Percentiles rank a stretch among this genome's conserved stretches.
Conservation (phyloP, 2,888 invertebrate species). For the Agrotis segetum region DNA sequence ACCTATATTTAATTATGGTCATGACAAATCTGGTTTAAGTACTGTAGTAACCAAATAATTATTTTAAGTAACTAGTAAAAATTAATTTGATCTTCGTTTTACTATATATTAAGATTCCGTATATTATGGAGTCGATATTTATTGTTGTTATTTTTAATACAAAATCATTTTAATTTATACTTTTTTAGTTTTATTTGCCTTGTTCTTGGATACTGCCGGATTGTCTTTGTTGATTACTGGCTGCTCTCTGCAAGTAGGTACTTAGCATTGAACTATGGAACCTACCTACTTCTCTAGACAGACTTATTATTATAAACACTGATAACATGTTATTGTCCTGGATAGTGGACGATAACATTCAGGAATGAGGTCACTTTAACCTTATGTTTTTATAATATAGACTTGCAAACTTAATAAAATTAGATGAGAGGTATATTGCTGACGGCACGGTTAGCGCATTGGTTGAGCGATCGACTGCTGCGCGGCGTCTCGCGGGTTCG, state of each 20-base stretch:
- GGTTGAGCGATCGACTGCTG: too few species aligned
- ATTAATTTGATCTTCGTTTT: conserved; percentile 59
- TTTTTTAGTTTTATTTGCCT: conserved; percentile 50
- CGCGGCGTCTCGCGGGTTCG: too few species aligned
- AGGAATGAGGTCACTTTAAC: conserved; percentile 12
- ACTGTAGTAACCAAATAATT: conserved; percentile 79
- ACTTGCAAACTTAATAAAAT: background rate
- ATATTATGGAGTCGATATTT: conserved; percentile 87
- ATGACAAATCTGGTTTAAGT: conserved; percentile 82
- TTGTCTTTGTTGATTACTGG: background rate
- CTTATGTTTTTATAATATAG: background rate
- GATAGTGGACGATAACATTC: conserved; percentile 33
- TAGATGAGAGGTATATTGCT: background rate
- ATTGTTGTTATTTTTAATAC: conserved; percentile 84
- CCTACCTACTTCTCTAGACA: conserved; percentile 22
- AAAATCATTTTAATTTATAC: conserved; percentile 60
- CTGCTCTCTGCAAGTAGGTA: background rate
- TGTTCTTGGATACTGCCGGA: conserved; percentile 2
- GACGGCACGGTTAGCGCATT: too few species aligned
- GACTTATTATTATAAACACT: conserved; percentile 34
- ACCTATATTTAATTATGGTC: conserved; percentile 72
- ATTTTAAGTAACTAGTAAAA: conserved; percentile 73
- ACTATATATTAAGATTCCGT: conserved; percentile 75
- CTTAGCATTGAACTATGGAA: conserved; percentile 15
- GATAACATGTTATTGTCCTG: conserved; percentile 47